phyloP scores from a whole-genome alignment of 2,797 vertebrate genomes.

The Typhlichthys subterraneus region DNA sequence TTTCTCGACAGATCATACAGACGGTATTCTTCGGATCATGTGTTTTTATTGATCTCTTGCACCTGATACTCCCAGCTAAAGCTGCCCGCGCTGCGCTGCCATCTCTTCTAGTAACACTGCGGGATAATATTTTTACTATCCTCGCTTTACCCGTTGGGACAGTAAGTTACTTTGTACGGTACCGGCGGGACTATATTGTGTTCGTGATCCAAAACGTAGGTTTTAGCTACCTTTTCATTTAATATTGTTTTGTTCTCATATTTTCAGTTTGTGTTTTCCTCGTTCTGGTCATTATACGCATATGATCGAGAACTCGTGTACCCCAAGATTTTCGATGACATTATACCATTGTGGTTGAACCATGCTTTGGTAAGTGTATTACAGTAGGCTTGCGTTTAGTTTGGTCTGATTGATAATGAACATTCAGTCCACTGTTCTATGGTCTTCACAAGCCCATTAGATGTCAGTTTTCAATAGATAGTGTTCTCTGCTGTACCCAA shows the following conservation, averaged over 20 bases:
- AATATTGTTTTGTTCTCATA: background rate
- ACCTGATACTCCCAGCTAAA: constrained; percentile 27
- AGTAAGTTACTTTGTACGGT: constrained; percentile 35
- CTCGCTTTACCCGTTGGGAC: constrained; percentile 58
- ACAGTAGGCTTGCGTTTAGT: too few species aligned
- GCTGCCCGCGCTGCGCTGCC: constrained; percentile 9
- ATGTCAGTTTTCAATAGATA: too few species aligned
- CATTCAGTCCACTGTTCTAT: too few species aligned
- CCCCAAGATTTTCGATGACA: constrained; percentile 54
- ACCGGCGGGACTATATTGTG: background rate
- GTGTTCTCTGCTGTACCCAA: too few species aligned
- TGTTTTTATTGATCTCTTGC: constrained; percentile 36
- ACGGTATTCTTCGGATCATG: constrained; percentile 50
- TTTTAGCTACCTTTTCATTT: background rate
- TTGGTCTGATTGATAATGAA: too few species aligned
- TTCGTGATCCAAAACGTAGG: background rate
- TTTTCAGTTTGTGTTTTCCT: constrained; percentile 68
- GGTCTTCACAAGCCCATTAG: too few species aligned
- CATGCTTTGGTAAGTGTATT: constrained; percentile 56
- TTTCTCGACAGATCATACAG: constrained; percentile 45
- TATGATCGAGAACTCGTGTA: constrained; percentile 64
- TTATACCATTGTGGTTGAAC: constrained; percentile 65
- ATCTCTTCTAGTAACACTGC: constrained; percentile 21
- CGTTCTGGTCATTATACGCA: constrained; percentile 64
- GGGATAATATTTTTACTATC: constrained; percentile 46